These are phyloP conservation scores for Ceratina calcarata DNA, from an alignment of 1,140 invertebrate genomes.

Conservation along the genomic window DNA sequence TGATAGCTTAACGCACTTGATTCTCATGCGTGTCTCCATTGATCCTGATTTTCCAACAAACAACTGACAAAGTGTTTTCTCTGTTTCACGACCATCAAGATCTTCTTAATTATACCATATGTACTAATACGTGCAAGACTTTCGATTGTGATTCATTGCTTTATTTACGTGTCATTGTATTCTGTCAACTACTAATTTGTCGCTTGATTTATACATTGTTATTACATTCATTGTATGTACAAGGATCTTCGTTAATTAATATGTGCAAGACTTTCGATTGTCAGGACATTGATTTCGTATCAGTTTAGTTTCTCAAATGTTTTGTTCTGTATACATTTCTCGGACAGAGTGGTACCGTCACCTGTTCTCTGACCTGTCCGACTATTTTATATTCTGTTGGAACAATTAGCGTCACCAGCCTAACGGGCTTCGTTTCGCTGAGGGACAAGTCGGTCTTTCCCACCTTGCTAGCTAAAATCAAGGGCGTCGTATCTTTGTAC, in stretches of 20 bases:
- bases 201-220: too few species aligned
- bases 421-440: neutral
- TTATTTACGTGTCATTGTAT: too few species aligned
- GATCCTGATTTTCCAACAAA: constrained; percentile 2
- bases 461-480: neutral
- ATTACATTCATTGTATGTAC: too few species aligned
- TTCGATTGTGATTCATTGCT: too few species aligned
- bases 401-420: neutral
- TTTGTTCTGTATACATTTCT: too few species aligned
- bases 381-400: neutral
- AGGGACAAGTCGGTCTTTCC: neutral
- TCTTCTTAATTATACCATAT: neutral
- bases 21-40: neutral
- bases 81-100: neutral
- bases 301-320: too few species aligned
- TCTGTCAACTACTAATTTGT: too few species aligned
- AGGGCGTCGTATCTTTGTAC: neutral
- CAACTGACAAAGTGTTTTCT: neutral
- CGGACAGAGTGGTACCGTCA: neutral
- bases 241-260: too few species aligned
- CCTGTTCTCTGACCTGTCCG: neutral
- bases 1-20: neutral
- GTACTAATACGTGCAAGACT: too few species aligned
- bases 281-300: neutral
- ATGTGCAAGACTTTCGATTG: neutral